Evolutionary conservation across 1,140 invertebrate genomes (phyloP).

Genomic region (Apis cerana): DNA sequence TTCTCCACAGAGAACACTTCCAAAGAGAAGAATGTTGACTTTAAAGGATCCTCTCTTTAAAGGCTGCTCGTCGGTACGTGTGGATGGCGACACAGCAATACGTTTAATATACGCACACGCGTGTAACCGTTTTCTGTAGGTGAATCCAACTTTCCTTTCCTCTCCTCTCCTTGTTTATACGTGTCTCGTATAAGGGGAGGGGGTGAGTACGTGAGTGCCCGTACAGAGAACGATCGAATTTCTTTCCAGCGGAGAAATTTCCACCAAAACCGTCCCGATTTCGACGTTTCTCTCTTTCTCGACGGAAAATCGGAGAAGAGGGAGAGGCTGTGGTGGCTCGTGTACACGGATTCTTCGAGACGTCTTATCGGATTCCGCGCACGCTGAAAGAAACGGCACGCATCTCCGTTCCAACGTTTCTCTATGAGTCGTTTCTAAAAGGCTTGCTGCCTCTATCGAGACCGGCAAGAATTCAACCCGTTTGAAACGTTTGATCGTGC

Average conservation of each 20-base stretch:
- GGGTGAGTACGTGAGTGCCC: not conserved
- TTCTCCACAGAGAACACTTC: not conserved
- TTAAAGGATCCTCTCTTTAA: slow-evolving; percentile 39
- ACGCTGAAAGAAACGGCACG: slow-evolving; percentile 45
- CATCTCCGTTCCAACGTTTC: slow-evolving; percentile 9
- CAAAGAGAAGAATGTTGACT: slow-evolving; percentile 54
- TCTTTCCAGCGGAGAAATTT: slow-evolving; percentile 34
- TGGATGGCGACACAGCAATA: slow-evolving; percentile 52
- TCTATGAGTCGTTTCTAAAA: slow-evolving; percentile 6
- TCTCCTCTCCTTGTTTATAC: not conserved
- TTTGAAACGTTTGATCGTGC: slow-evolving; percentile 39
- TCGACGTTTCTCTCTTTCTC: not conserved
- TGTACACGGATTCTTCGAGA: slow-evolving; percentile 31
- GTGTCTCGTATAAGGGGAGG: not conserved
- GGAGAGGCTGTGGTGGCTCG: not conserved
- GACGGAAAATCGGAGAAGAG: not conserved
- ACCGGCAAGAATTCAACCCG: slow-evolving; percentile 35
- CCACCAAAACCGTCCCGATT: slow-evolving; percentile 25
- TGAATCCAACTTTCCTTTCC: not conserved
- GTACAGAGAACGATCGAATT: slow-evolving; percentile 10
- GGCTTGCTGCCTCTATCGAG: not conserved
- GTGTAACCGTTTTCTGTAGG: slow-evolving; percentile 6
- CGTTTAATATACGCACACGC: slow-evolving; percentile 58
- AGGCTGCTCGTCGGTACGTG: slow-evolving; percentile 5
- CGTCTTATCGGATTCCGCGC: slow-evolving; percentile 48